Percentiles rank a stretch among this genome's conserved stretches.
Conservation (phyloP, 2,888 invertebrate species). For the Palloptera scutellata region DNA sequence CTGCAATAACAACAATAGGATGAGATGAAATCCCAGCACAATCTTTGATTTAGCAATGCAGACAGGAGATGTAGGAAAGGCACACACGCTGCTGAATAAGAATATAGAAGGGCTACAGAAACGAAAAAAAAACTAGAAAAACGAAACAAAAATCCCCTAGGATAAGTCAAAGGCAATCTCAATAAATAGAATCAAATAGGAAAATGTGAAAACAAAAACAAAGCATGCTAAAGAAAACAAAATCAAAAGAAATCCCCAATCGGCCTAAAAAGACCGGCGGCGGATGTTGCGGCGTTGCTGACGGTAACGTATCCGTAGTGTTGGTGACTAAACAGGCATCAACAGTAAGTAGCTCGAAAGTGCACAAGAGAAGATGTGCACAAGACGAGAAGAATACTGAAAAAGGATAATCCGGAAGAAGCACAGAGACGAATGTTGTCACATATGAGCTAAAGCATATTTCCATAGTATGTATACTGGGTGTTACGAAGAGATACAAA, state of each 20-base stretch:
- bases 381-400: too few relatives aligned
- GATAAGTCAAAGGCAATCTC: slow-evolving; percentile 21
- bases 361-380: too few relatives aligned
- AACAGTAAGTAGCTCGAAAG: too few relatives aligned
- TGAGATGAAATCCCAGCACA: slow-evolving; percentile 47
- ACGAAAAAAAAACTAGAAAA: too few relatives aligned
- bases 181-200: slow-evolving; percentile 30
- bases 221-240: slow-evolving; percentile 11
- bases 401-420: too few relatives aligned
- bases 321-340: too few relatives aligned
- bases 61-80: slow-evolving; percentile 12
- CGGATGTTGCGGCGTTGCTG: too few relatives aligned
- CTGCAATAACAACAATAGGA: slow-evolving; percentile 10
- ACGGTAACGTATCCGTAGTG: too few relatives aligned
- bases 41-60: slow-evolving; percentile 49
- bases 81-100: not conserved
- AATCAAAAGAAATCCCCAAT: slow-evolving; percentile 25
- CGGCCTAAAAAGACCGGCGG: slow-evolving; percentile 13
- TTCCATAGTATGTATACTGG: too few relatives aligned
- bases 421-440: too few relatives aligned
- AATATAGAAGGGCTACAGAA: not conserved
- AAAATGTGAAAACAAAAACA: slow-evolving; percentile 22
- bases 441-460: too few relatives aligned
- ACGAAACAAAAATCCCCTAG: slow-evolving; percentile 3
- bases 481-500: too few relatives aligned